phyloP scores from a whole-genome alignment of 1,140 invertebrate species.

The Wasmannia auropunctata region DNA sequence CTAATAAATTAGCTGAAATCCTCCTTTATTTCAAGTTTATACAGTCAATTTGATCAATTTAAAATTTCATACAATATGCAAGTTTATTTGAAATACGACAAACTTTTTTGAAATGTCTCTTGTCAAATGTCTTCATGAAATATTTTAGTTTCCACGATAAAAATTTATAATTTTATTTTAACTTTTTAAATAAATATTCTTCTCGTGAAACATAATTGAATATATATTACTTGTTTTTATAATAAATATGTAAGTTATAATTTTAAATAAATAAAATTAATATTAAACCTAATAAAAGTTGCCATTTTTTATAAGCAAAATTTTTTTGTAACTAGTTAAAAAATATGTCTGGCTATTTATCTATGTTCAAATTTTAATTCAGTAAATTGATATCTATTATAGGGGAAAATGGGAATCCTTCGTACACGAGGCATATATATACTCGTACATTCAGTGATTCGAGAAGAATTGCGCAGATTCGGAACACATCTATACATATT shows the following conservation, averaged over 20 bases:
- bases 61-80: background rate
- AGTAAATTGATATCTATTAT: background rate
- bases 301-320: background rate
- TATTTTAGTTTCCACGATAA: background rate
- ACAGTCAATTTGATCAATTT: background rate
- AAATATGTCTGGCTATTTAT: background rate
- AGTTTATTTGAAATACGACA: background rate
- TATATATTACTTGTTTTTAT: background rate
- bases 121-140: background rate
- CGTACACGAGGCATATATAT: too few species aligned
- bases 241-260: background rate
- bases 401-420: too few species aligned
- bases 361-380: background rate
- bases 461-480: too few species aligned
- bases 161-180: background rate
- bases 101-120: background rate
- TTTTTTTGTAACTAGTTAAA: background rate
- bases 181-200: too few species aligned
- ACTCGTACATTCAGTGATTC: too few species aligned
- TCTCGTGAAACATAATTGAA: background rate
- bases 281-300: background rate
- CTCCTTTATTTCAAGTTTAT: background rate
- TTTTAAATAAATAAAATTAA: background rate
- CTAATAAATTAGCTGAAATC: background rate
- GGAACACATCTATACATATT: too few species aligned